These are phyloP conservation scores for Hyles lineata DNA, from an alignment of 2,888 invertebrate species.

Conservation along the genomic window DNA sequence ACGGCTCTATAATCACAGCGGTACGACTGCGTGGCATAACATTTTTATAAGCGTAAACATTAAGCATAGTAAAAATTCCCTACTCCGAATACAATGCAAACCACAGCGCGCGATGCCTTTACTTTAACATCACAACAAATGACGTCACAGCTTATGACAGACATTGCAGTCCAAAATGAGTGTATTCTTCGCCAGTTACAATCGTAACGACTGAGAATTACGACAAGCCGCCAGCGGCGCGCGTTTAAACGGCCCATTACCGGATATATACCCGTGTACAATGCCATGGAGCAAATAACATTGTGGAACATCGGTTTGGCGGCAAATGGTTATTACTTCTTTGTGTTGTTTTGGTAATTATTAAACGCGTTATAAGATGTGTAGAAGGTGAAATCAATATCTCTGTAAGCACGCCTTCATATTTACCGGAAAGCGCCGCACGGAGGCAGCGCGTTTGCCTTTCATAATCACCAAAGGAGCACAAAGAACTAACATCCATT, in stretches of 20 bases:
- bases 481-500: too few species aligned
- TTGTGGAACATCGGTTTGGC: not conserved
- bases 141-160: not conserved
- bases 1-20: too few species aligned
- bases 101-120: not conserved
- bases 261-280: not conserved
- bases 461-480: too few species aligned
- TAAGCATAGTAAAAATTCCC: not conserved
- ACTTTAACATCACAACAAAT: not conserved
- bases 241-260: constrained; percentile 10
- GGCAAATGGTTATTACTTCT: not conserved
- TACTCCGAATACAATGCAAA: not conserved
- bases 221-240: not conserved
- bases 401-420: not conserved
- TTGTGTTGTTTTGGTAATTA: too few species aligned
- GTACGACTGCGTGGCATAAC: too few species aligned
- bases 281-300: not conserved
- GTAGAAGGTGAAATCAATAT: too few species aligned
- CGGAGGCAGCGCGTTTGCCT: too few species aligned
- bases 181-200: not conserved
- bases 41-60: too few species aligned
- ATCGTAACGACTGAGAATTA: not conserved
- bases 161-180: constrained; percentile 6
- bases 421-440: too few species aligned
- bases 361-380: too few species aligned